A percentile compares a stretch with the other conserved stretches of the same genome.
Evolutionary conservation across 2,797 vertebrate species (phyloP).

Genomic region (Pangasius larnaudii): DNA sequence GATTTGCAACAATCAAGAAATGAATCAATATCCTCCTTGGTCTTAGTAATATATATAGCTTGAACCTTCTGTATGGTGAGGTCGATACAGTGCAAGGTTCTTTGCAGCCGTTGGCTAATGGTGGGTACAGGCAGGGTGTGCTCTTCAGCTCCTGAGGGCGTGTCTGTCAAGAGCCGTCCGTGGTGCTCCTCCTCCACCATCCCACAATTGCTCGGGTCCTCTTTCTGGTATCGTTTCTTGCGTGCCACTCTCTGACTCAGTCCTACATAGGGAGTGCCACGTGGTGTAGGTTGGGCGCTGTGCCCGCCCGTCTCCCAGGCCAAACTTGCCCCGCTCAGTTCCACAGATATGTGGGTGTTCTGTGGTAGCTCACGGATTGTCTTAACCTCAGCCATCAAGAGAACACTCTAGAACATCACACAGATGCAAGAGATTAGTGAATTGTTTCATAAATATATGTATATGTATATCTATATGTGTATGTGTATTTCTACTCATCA

Average conservation of each 20-base stretch:
- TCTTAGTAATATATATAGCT: neutral
- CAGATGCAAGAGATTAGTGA: neutral
- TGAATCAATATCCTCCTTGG: neutral
- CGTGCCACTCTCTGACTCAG: slow-evolving; percentile 69
- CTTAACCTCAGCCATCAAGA: slow-evolving; percentile 92
- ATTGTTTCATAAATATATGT: neutral
- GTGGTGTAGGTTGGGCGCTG: slow-evolving; percentile 88
- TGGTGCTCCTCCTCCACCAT: slow-evolving; percentile 82
- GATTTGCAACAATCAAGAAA: neutral
- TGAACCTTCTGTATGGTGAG: slow-evolving; percentile 83
- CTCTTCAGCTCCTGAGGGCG: slow-evolving; percentile 76
- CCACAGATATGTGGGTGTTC: slow-evolving; percentile 83
- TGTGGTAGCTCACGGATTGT: slow-evolving; percentile 82
- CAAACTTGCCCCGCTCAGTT: slow-evolving; percentile 87
- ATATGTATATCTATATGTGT: neutral
- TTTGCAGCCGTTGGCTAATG: slow-evolving; percentile 80
- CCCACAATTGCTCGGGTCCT: slow-evolving; percentile 57
- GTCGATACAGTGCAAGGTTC: slow-evolving; percentile 85
- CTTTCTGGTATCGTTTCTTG: slow-evolving; percentile 68
- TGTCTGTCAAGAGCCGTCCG: slow-evolving; percentile 79
- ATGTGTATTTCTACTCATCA: neutral
- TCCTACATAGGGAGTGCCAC: slow-evolving; percentile 82
- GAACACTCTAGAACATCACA: slow-evolving; percentile 82
- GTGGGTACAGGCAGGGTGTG: slow-evolving; percentile 74
- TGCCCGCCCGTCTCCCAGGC: slow-evolving; percentile 89